Conservation (phyloP, 2,888 invertebrate species). For the Baronia brevicornis region DNA sequence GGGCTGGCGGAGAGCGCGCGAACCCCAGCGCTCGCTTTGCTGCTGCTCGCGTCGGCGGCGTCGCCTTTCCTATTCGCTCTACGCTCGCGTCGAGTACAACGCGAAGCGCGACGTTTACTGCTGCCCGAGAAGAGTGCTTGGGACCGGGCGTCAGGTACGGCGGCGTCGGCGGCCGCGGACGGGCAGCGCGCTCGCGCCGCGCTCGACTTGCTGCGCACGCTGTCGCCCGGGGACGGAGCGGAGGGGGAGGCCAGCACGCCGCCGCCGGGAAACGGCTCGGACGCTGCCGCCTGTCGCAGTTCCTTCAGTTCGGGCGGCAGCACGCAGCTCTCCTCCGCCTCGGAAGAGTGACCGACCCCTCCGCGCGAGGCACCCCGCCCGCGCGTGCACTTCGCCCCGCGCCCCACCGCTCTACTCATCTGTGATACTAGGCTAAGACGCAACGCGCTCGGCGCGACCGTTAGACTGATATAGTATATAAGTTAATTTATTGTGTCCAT, state of each 20-base stretch:
- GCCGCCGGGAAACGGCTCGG: conserved; percentile 56
- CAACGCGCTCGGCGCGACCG: conserved; percentile 67
- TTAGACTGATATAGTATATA: conserved; percentile 71
- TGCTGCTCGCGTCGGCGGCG: conserved; percentile 78
- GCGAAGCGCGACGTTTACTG: conserved; percentile 56
- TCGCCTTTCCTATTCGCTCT: conserved; percentile 87
- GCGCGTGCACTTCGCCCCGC: conserved; percentile 59
- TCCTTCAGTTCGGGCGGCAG: conserved; percentile 80
- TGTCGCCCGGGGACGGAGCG: conserved; percentile 61
- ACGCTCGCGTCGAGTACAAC: conserved; percentile 79
- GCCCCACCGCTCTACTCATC: conserved; percentile 73
- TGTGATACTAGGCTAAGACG: conserved; percentile 73
- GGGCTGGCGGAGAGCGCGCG: conserved; percentile 62
- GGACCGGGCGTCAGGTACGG: conserved; percentile 72
- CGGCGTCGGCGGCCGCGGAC: conserved; percentile 72
- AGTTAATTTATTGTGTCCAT: conserved; percentile 71
- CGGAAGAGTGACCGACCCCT: conserved; percentile 70
- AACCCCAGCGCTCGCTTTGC: conserved; percentile 69
- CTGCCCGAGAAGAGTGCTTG: conserved; percentile 66
- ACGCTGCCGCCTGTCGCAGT: conserved; percentile 73
- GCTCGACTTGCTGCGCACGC: conserved; percentile 54
- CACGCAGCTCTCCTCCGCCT: conserved; percentile 77
- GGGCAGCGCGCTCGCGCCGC: conserved; percentile 66
- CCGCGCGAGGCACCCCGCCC: conserved; percentile 25
- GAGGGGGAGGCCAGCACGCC: conserved; percentile 25